Conservation (phyloP, 2,888 invertebrate genomes). For the Cephus nigrinus region DNA sequence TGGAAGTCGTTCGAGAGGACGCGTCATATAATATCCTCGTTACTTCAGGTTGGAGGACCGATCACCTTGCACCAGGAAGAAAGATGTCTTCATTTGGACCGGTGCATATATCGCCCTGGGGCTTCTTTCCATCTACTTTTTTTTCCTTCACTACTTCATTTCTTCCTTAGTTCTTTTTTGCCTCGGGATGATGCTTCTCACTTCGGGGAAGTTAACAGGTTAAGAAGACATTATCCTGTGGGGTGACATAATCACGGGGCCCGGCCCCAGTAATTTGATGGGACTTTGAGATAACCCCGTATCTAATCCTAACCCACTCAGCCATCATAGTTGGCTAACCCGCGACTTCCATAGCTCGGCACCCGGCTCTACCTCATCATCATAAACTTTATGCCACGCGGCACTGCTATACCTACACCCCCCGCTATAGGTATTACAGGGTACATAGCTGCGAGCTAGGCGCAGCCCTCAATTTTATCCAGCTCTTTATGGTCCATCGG, state of each 20-base stretch:
- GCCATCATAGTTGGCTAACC: not conserved
- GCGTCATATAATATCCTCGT: not conserved
- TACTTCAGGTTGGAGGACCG: not conserved
- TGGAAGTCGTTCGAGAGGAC: not conserved
- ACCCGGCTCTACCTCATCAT: conserved; percentile 42
- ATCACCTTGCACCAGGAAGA: not conserved
- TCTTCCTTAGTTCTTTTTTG: not conserved
- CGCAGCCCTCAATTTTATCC: conserved; percentile 32
- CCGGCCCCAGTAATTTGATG: conserved; percentile 2
- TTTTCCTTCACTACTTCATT: not conserved
- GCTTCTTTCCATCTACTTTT: not conserved
- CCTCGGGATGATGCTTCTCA: not conserved
- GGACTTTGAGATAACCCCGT: conserved; percentile 4
- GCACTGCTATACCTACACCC: conserved; percentile 20
- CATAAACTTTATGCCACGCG: conserved; percentile 47
- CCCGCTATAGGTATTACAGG: conserved; percentile 24
- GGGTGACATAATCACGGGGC: conserved; percentile 6
- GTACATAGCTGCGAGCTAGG: conserved; percentile 23
- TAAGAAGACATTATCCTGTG: not conserved
- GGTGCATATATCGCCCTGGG: not conserved
- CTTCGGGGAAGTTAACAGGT: not conserved
- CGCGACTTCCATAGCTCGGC: not conserved
- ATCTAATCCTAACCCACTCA: conserved; percentile 5
- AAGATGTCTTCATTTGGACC: not conserved
- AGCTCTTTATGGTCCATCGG: conserved; percentile 46